Conservation (phyloP, 2,888 invertebrate species). For the Polydrusus tereticollis region DNA sequence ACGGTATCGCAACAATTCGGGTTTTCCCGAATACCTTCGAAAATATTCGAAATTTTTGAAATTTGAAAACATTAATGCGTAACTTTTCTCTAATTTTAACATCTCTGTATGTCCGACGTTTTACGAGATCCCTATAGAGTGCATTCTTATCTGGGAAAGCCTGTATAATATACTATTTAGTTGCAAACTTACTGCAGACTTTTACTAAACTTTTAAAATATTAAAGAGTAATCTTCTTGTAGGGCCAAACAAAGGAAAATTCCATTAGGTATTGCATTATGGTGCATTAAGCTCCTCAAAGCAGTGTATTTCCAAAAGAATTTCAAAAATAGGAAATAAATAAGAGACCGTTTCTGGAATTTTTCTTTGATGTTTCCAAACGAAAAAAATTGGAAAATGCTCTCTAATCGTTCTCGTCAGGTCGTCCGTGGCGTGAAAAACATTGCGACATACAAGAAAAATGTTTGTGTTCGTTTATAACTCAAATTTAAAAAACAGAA, state of each 20-base stretch:
- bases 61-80: no score
- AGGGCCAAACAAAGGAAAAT: not conserved
- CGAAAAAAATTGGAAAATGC: not conserved
- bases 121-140: no score
- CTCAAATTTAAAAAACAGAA: no score
- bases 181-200: no score
- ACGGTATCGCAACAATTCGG: no score
- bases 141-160: no score
- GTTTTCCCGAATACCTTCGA: no score
- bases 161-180: no score
- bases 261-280: conserved; percentile 2
- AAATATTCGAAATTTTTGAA: no score
- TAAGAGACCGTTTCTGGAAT: not conserved
- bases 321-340: conserved; percentile 4
- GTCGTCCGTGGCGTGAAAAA: not conserved
- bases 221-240: not conserved
- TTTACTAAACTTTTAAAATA: no score
- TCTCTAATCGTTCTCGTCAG: not conserved
- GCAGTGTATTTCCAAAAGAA: not conserved
- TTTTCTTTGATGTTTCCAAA: conserved; percentile 3
- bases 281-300: not conserved
- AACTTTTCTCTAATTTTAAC: no score
- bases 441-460: not conserved
- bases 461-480: not conserved
- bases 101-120: no score